Evolutionary conservation across 2,113 vertebrate genomes (phyloP).

Genomic region (Coturnix japonica): DNA sequence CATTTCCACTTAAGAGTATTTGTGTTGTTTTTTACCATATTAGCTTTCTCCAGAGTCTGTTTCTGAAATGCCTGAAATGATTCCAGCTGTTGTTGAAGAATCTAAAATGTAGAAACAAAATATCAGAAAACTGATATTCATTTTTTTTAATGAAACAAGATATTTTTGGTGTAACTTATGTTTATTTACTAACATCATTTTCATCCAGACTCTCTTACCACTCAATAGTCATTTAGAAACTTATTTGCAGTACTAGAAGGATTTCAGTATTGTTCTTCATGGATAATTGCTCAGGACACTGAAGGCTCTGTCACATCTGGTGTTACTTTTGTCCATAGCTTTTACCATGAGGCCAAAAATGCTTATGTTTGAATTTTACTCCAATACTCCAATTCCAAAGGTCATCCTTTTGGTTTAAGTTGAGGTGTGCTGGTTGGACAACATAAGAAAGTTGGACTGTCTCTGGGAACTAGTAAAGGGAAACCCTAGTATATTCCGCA

Average conservation of each 20-base stretch:
- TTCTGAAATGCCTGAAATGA: conserved; percentile 69
- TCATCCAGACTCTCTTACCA: neutral
- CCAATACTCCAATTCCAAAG: neutral
- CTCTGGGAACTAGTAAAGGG: neutral
- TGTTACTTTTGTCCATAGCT: neutral
- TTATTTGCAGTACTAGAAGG: neutral
- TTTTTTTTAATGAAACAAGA: neutral
- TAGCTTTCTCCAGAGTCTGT: conserved; percentile 70
- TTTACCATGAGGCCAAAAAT: neutral
- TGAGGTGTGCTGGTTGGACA: neutral
- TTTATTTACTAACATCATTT: neutral
- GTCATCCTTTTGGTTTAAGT: neutral
- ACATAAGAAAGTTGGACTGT: neutral
- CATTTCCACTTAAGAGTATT: neutral
- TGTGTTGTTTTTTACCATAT: conserved; percentile 53
- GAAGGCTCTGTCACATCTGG: neutral
- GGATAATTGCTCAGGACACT: neutral
- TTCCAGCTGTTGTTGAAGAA: conserved; percentile 69
- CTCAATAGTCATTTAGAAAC: neutral
- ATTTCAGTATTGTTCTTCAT: neutral
- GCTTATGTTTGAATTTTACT: neutral
- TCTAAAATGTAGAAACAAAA: conserved; percentile 32
- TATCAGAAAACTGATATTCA: neutral
- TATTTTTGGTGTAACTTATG: neutral
- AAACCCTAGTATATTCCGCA: neutral